A percentile compares a stretch with the other conserved stretches of the same genome.
These are phyloP conservation scores for Macrotus californicus DNA, from an alignment of 2,113 vertebrate species.

Conservation along the genomic window DNA sequence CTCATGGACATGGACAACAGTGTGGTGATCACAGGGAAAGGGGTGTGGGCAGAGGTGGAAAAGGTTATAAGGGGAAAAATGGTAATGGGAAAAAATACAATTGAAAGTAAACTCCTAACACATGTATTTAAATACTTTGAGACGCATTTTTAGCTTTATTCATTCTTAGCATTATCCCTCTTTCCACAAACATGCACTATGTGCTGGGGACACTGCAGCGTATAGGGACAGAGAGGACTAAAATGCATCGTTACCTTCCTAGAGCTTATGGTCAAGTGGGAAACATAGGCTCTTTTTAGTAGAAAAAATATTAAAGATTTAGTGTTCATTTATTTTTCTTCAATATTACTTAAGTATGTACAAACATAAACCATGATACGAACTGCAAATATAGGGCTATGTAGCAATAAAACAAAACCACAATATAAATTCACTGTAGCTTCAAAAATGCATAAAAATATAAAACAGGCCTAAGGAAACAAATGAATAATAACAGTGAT, in stretches of 20 bases:
- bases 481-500: background rate
- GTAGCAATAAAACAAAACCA: conserved; percentile 12
- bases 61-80: too few relatives aligned
- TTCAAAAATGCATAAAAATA: background rate
- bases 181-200: background rate
- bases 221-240: background rate
- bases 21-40: too few relatives aligned
- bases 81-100: too few relatives aligned
- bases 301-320: background rate
- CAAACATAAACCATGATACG: background rate
- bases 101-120: too few relatives aligned
- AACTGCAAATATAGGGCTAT: background rate
- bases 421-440: background rate
- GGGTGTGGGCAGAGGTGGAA: too few relatives aligned
- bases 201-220: background rate
- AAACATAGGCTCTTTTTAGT: background rate
- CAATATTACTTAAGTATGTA: background rate
- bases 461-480: background rate
- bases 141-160: background rate
- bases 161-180: background rate
- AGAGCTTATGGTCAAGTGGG: background rate
- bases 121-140: background rate
- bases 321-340: background rate
- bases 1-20: too few relatives aligned
- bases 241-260: background rate